Evolutionary conservation across 2,113 vertebrate genomes (phyloP).

Genomic region (Petromus typicus): DNA sequence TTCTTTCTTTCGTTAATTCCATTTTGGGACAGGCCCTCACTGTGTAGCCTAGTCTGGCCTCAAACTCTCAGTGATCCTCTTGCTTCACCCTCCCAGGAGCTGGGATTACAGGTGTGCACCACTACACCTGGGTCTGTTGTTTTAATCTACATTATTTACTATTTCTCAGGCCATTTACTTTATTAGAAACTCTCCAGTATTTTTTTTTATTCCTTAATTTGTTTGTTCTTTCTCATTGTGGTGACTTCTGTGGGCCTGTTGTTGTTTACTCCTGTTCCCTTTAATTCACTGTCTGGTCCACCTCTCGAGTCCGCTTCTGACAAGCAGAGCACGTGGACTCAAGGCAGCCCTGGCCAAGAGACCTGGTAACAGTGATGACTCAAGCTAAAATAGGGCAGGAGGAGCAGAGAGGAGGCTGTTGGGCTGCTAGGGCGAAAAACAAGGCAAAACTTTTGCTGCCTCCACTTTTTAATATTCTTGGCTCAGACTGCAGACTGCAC

Average conservation of each 20-base stretch:
- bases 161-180: neutral
- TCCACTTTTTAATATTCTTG: constrained; percentile 6
- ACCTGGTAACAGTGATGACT: neutral
- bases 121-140: neutral
- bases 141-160: neutral
- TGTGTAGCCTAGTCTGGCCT: neutral
- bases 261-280: neutral
- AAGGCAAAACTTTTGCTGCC: neutral
- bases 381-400: neutral
- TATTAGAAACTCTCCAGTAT: neutral
- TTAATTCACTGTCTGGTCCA: neutral
- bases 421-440: neutral
- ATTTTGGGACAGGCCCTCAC: neutral
- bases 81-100: neutral
- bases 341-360: constrained; percentile 43
- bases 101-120: neutral
- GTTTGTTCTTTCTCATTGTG: neutral
- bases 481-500: neutral
- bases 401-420: constrained; percentile 7
- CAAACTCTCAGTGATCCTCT: neutral
- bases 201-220: neutral
- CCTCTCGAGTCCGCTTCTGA: constrained; percentile 3
- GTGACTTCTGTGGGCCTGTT: neutral
- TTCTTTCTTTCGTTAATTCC: neutral
- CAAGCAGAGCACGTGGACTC: neutral